phyloP scores from a whole-genome alignment of 2,797 vertebrate species.

The Peromyscus melanophrys region DNA sequence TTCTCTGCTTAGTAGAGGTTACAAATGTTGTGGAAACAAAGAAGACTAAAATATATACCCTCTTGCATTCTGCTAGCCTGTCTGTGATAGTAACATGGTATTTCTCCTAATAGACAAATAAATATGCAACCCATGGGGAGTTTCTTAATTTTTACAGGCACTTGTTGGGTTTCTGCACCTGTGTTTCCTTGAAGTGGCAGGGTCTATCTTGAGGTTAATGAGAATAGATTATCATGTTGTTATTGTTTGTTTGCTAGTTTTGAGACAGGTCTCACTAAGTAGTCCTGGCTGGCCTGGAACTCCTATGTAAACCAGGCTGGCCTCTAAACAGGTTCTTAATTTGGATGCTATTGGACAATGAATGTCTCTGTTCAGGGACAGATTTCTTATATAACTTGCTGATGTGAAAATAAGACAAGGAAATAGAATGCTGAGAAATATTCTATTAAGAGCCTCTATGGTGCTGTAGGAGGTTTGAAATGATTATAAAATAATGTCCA shows the following conservation, averaged over 20 bases:
- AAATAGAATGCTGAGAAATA: constrained; percentile 39
- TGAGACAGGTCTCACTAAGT: neutral
- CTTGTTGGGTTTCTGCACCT: constrained; percentile 39
- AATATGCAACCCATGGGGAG: neutral
- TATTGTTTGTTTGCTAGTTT: neutral
- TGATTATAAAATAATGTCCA: neutral
- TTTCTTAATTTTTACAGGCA: constrained; percentile 38
- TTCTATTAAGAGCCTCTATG: neutral
- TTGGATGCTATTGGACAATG: neutral
- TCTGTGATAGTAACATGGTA: neutral
- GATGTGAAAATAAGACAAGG: neutral
- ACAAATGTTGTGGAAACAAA: constrained; percentile 78
- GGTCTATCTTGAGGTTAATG: neutral
- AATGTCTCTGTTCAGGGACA: neutral
- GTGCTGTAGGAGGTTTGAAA: neutral
- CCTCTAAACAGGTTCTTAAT: neutral
- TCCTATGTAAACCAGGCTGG: neutral
- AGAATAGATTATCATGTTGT: neutral
- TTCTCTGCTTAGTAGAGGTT: constrained; percentile 59
- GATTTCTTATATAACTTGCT: constrained; percentile 21
- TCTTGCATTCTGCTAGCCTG: constrained; percentile 36
- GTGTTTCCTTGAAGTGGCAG: neutral
- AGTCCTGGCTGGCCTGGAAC: neutral
- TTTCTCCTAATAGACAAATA: constrained; percentile 55
- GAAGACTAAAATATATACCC: constrained; percentile 50